These are phyloP conservation scores for Rhynchotus rufescens DNA, from an alignment of 2,797 vertebrate genomes.

Conservation along the genomic window DNA sequence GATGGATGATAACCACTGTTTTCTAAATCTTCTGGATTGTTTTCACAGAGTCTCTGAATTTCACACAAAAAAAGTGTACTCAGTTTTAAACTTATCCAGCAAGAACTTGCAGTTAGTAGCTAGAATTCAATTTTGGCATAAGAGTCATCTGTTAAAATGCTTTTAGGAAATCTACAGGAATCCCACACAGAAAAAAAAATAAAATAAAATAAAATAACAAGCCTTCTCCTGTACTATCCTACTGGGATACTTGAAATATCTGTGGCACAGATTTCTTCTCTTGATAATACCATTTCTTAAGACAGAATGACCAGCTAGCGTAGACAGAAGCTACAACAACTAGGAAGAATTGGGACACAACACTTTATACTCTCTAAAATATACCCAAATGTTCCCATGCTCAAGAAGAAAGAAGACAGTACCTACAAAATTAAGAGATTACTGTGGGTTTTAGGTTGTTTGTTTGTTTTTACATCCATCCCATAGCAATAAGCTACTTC, in stretches of 20 bases:
- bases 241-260: background rate
- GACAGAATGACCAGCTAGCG: background rate
- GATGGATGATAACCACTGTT: background rate
- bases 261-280: background rate
- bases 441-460: background rate
- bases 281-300: background rate
- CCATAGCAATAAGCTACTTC: background rate
- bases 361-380: background rate
- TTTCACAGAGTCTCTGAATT: background rate
- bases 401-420: background rate
- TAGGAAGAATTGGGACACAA: background rate
- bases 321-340: background rate
- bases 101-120: background rate
- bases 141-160: background rate
- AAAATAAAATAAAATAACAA: too few species aligned
- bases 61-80: background rate
- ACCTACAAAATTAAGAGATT: rapidly evolving
- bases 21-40: background rate
- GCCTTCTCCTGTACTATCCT: background rate
- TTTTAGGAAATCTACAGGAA: background rate
- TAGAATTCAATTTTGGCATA: background rate
- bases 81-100: background rate
- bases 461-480: background rate
- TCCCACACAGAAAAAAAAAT: background rate
- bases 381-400: background rate